Evolutionary conservation across 2,797 vertebrate genomes (phyloP), one percentile per base, ranked within the genome.

Genomic region (Lagodon rhomboides): DNA sequence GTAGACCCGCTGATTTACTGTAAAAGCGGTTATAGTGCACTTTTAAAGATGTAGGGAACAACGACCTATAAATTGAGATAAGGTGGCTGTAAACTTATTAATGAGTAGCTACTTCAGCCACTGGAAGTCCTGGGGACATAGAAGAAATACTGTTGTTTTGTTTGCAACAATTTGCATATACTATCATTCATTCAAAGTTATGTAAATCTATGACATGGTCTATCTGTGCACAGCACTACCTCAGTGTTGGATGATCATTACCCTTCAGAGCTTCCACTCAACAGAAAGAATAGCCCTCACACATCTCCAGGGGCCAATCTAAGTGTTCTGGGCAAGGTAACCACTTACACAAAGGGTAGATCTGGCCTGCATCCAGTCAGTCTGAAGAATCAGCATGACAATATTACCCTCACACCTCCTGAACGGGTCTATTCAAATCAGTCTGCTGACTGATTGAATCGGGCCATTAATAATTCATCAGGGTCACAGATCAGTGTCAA

Each of bases 381-480:
- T n/a, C n/a, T 56, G 50, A 44, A 54, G 15, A 76, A 85, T 87
- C 82, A 86, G 69, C 85, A 75, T 82, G 65, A 88, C 85, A 84
- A 63, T 86, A 34, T 58, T 73, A 62, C 25, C 56, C 56, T 82
- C 60, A 68, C 83, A 84, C 83, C 82, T 78, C 71, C 66, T 61
- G 44, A 68, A 67, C 5, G 25, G 61, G 59, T 54, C 77, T 62
- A 58, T 83, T 89, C 60, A 65, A 75, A 68, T 76, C 56, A 58
- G 46, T 50, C 65, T 80, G 50, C 59, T 16, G 25, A 51, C 50
- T 85, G 86, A 91, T 85, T 92, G 55, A 82, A 86, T 75, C 53
- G 44, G 30, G 1, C 3, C 75, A 88, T 91, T 55, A 92, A 89
- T 87, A 78, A 89, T 93, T 90, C 77, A 91, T 87, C 58, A 75